Evolutionary conservation across 1,140 invertebrate species (phyloP).

Genomic region (Drosophila micromelanica): DNA sequence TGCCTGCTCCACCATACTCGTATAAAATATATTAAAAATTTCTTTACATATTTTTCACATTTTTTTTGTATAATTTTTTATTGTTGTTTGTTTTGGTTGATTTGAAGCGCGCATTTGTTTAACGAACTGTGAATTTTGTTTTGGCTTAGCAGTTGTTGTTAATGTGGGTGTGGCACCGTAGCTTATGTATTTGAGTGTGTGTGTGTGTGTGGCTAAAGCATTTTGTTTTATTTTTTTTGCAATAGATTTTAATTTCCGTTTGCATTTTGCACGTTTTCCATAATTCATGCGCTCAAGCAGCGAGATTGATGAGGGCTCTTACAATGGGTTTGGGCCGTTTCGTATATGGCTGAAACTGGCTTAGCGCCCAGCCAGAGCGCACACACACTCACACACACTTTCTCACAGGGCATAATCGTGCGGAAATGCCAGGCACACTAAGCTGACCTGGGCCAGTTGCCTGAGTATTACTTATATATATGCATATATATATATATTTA

Average conservation of each 20-base stretch:
- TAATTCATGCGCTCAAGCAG: constrained; percentile 81
- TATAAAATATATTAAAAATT: constrained; percentile 76
- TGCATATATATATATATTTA: constrained; percentile 13
- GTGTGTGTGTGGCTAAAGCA: constrained; percentile 28
- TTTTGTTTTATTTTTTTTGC: constrained; percentile 47
- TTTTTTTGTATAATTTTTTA: constrained; percentile 9
- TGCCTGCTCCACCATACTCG: background rate
- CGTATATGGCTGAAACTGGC: constrained; percentile 45
- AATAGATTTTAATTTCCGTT: constrained; percentile 82
- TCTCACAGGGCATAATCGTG: constrained; percentile 65
- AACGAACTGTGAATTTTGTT: constrained; percentile 76
- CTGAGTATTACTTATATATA: constrained; percentile 71
- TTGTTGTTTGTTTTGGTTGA: constrained; percentile 62
- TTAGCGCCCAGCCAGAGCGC: constrained; percentile 42
- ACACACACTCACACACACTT: constrained; percentile 33
- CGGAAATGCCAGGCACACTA: constrained; percentile 78
- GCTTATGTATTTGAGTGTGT: background rate
- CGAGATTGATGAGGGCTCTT: constrained; percentile 77
- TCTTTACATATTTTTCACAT: constrained; percentile 45
- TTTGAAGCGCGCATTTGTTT: constrained; percentile 69
- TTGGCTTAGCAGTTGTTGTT: constrained; percentile 40
- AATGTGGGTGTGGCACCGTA: background rate
- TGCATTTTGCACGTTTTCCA: constrained; percentile 81
- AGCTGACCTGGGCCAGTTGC: constrained; percentile 71
- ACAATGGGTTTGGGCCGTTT: constrained; percentile 33